Conservation (phyloP, 2,888 invertebrate species). For the Allophyes oxyacanthae region DNA sequence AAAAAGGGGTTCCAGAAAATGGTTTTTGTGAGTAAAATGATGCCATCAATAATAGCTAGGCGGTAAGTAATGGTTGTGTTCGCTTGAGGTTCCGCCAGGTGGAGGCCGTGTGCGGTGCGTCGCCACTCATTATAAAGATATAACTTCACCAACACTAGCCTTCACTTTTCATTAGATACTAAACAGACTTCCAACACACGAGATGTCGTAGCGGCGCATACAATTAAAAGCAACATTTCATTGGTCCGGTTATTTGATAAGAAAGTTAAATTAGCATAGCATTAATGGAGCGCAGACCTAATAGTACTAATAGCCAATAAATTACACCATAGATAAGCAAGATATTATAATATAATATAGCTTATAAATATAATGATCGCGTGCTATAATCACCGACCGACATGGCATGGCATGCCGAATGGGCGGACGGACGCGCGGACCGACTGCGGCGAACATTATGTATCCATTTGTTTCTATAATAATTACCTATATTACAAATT, state of each 20-base stretch:
- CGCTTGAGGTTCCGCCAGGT: too few relatives aligned
- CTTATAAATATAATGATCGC: not conserved
- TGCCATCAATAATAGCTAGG: not conserved
- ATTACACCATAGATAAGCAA: constrained; percentile 13
- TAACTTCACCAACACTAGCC: not conserved
- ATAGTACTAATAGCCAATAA: constrained; percentile 25
- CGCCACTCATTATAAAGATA: not conserved
- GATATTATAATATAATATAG: constrained; percentile 8
- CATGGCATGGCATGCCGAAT: not conserved
- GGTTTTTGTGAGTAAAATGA: not conserved
- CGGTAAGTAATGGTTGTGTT: too few relatives aligned
- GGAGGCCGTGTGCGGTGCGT: not conserved
- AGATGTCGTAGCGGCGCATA: not conserved
- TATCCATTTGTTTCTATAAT: not conserved
- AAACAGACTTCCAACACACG: not conserved
- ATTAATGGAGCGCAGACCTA: constrained; percentile 14
- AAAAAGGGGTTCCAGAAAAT: not conserved
- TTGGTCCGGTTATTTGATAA: constrained; percentile 8
- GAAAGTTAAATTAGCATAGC: constrained; percentile 11
- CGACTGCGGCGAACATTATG: not conserved
- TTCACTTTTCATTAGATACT: not conserved
- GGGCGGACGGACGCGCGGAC: not conserved
- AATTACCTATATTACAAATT: not conserved
- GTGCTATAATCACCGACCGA: not conserved
- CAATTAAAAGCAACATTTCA: not conserved